A percentile compares a stretch with the other conserved stretches of the same genome.
Conservation (phyloP, 2,113 vertebrate genomes). For the Sapayoa aenigma region DNA sequence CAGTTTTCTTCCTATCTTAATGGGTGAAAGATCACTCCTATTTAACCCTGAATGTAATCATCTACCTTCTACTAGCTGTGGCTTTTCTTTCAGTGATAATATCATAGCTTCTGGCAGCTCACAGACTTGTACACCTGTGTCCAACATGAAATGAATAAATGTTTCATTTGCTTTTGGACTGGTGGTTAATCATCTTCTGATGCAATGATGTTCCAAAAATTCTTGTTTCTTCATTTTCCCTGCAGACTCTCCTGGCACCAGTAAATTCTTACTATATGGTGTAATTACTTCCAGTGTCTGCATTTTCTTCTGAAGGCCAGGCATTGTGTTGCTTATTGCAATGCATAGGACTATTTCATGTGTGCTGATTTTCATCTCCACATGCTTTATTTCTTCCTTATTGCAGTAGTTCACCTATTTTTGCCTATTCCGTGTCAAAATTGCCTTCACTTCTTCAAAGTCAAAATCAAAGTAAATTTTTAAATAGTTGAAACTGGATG, state of each 20-base stretch:
- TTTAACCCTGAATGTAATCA: neutral
- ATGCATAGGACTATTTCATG: neutral
- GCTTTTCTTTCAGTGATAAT: neutral
- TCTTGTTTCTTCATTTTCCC: neutral
- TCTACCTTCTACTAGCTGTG: neutral
- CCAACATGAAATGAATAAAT: neutral
- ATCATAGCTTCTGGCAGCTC: neutral
- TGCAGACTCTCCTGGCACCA: neutral
- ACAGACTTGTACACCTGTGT: neutral
- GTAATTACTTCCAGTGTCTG: neutral
- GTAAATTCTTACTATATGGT: neutral
- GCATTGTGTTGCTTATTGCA: neutral
- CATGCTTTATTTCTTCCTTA: neutral
- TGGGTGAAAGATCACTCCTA: neutral
- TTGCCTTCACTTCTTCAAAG: neutral
- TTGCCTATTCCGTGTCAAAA: neutral
- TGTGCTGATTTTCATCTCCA: neutral
- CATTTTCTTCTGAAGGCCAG: neutral
- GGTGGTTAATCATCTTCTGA: conserved; percentile 1
- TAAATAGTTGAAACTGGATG: neutral
- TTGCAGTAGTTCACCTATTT: neutral
- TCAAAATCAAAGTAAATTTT: neutral
- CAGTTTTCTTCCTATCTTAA: neutral
- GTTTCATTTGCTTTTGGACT: neutral
- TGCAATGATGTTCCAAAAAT: neutral